Evolutionary conservation across 1,140 invertebrate genomes (phyloP).

Genomic region (Anastatus disparis): DNA sequence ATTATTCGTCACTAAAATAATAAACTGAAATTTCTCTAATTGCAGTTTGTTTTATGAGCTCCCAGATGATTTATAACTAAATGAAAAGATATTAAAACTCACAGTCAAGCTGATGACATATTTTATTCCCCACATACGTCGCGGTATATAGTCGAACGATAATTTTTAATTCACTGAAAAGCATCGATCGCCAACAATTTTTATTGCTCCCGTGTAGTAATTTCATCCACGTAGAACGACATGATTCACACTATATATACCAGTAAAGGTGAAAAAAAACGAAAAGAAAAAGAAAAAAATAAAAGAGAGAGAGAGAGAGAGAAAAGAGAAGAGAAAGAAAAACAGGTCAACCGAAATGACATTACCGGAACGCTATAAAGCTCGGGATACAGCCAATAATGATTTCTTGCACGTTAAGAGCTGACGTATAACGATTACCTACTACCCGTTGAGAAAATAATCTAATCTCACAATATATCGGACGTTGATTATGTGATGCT

Average conservation of each 20-base stretch:
- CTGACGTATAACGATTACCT: neutral
- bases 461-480: neutral
- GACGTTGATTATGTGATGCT: neutral
- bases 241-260: constrained; percentile 6
- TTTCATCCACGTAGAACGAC: neutral
- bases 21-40: no score
- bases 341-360: constrained; percentile 17
- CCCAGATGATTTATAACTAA: no score
- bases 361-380: neutral
- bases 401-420: constrained; percentile 11
- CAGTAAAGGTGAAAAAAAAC: no score
- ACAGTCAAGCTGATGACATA: no score
- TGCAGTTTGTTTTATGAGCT: no score
- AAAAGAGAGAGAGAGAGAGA: no score
- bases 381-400: neutral
- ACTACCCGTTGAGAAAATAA: no score
- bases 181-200: constrained; percentile 8
- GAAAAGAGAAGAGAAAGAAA: no score
- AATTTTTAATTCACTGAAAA: constrained; percentile 6
- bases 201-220: constrained; percentile 18
- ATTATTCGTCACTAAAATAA: no score
- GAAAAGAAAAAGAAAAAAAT: no score
- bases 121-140: neutral
- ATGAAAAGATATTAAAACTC: no score
- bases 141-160: neutral